Evolutionary conservation across 2,888 invertebrate genomes (phyloP).

Genomic region (Pseudococcus jackbeardsleyi): DNA sequence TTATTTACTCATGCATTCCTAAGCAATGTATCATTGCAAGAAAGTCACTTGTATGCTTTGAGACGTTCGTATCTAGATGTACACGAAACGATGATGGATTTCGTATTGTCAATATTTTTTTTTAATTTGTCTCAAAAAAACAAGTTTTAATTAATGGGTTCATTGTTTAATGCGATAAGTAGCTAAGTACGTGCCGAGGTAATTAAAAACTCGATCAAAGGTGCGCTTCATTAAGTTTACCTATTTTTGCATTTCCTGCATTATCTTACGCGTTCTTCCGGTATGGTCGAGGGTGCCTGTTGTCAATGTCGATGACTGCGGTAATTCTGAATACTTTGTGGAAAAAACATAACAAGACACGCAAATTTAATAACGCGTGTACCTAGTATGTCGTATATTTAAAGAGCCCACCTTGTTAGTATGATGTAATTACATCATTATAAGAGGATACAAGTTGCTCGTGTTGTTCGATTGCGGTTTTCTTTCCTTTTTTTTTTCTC

Average conservation of each 20-base stretch:
- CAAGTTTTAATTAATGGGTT: not conserved
- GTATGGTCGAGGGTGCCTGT: not conserved
- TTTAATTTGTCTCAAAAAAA: not conserved
- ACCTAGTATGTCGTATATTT: not conserved
- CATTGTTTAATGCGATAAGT: not conserved
- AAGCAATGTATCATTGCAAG: conserved; percentile 6
- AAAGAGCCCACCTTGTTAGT: not conserved
- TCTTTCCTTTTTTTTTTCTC: not conserved
- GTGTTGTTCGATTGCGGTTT: conserved; percentile 41
- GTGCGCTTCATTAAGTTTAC: conserved; percentile 8
- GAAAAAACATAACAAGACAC: not conserved
- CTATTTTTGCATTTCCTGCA: conserved; percentile 23
- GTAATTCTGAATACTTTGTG: conserved; percentile 31
- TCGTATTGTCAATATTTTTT: not conserved
- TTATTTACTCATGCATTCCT: conserved; percentile 31
- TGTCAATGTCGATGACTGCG: not conserved
- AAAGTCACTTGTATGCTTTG: not conserved
- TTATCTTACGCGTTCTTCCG: not conserved
- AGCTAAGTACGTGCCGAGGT: not conserved
- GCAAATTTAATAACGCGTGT: conserved; percentile 26
- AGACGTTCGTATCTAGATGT: not conserved
- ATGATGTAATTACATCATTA: conserved; percentile 55
- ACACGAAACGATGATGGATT: not conserved
- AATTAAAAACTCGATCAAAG: conserved; percentile 1
- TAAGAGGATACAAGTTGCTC: conserved; percentile 25